Evolutionary conservation across 2,113 vertebrate genomes (phyloP).

Genomic region (Cygnus buccinator): DNA sequence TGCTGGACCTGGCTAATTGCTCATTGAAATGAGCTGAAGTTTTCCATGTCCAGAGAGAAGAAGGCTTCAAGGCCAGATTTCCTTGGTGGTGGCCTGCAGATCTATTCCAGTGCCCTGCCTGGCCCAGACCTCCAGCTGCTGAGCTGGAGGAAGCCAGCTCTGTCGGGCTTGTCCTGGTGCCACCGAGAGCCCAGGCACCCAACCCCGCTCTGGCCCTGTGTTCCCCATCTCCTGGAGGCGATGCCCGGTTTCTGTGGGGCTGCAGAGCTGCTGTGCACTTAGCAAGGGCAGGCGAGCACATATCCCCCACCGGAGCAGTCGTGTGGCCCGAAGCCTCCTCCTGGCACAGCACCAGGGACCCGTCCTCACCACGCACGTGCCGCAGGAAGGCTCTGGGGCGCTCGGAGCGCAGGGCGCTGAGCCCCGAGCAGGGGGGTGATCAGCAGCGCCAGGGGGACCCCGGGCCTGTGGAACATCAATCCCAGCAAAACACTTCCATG

Average conservation of each 20-base stretch:
- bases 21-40: background rate
- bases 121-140: background rate
- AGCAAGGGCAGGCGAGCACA: fast-evolving
- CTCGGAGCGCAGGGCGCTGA: fast-evolving
- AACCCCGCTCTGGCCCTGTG: background rate
- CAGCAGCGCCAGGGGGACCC: background rate
- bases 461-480: slow-evolving; percentile 74
- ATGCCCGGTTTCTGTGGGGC: background rate
- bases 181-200: fast-evolving
- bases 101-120: background rate
- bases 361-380: background rate
- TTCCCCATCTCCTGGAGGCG: background rate
- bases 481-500: slow-evolving; percentile 80
- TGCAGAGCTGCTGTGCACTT: fast-evolving
- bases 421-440: background rate
- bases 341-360: background rate
- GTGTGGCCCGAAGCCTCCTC: fast-evolving
- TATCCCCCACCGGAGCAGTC: background rate
- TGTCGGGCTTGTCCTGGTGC: fast-evolving
- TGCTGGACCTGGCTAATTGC: background rate
- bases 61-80: background rate
- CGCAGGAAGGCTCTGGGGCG: background rate
- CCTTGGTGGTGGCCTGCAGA: fast-evolving
- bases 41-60: fast-evolving
- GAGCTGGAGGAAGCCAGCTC: background rate